Base-by-base conservation (phyloP, 2,797 vertebrate genomes). In the Pitangus sulphuratus region DNA sequence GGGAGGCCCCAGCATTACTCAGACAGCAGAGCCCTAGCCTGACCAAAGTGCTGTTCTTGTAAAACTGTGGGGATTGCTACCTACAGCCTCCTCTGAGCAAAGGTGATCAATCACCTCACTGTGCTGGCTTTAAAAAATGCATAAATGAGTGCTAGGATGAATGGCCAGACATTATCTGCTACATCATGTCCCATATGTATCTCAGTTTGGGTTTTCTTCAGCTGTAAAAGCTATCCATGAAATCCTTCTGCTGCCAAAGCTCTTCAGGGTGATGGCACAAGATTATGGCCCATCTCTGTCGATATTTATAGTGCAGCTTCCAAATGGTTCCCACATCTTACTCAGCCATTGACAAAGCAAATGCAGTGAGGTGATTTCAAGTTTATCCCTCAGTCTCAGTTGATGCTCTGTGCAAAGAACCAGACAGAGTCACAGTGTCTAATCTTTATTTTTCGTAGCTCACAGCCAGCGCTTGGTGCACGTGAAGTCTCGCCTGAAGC, bases 381-480 rank as follows among this genome's bases (percentile, higher is more conserved):
- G 48, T 65, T 35, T 47, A 9, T 47, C 28, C 2, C 2, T 26
- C 65, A 31, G 25, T 50, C 62, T 47, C 45, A 75, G 56, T 4
- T 48, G 74, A 17, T 84, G 89, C 62, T 48, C 13, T 31, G 11
- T 76, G 53, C 60, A 35, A 6, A 54, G 37, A 60, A 18, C 7
- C 72, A 19, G 65, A 2, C 44, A 8, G 1, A 45, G 13, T 17
- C 57, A 79, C 42, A 4, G 0, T 53, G 19, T 65, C 44, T 66
- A 4, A 14, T 45, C 40, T 35, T 50, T 31, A 24, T 17, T 39
- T 60, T 35, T 45, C 0, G 0, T 26, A 98, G 98, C 98, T 75
- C 98, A 98, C 95, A 98, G 98, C 96, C 98, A 97, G 66, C 98
- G 98, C 74, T 97, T 98, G 96, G 98, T 98, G 78, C 97, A 98